Conservation (phyloP, 2,888 invertebrate species). For the Oligia latruncula region DNA sequence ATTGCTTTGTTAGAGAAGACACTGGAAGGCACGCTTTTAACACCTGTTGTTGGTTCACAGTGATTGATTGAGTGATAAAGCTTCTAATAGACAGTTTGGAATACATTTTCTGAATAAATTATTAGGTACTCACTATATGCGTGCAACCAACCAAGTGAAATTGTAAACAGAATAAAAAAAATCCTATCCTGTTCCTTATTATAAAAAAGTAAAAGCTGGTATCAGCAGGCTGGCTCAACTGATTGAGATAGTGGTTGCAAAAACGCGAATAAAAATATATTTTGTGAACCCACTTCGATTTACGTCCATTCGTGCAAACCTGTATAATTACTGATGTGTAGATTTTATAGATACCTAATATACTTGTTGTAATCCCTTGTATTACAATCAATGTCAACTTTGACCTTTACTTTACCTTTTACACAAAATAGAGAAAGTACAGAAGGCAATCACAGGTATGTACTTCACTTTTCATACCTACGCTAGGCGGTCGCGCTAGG, state of each 20-base stretch:
- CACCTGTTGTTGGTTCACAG: constrained; percentile 11
- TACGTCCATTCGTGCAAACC: neutral
- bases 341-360: neutral
- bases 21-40: constrained; percentile 3
- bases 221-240: neutral
- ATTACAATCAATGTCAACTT: neutral
- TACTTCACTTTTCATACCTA: too few relatives aligned
- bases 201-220: too few relatives aligned
- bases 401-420: too few relatives aligned
- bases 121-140: neutral
- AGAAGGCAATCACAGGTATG: too few relatives aligned
- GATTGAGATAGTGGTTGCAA: neutral
- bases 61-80: constrained; percentile 3
- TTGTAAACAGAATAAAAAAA: neutral
- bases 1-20: constrained; percentile 13
- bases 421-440: too few relatives aligned
- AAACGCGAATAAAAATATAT: neutral
- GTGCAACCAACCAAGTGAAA: neutral
- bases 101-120: neutral
- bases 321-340: neutral
- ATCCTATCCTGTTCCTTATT: neutral
- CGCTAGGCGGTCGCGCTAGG: too few relatives aligned
- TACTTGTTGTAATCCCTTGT: neutral
- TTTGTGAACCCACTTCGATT: neutral
- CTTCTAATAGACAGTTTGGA: neutral